Evolutionary conservation across 2,113 vertebrate species (phyloP).

Genomic region (Sarotherodon lohbergeri): DNA sequence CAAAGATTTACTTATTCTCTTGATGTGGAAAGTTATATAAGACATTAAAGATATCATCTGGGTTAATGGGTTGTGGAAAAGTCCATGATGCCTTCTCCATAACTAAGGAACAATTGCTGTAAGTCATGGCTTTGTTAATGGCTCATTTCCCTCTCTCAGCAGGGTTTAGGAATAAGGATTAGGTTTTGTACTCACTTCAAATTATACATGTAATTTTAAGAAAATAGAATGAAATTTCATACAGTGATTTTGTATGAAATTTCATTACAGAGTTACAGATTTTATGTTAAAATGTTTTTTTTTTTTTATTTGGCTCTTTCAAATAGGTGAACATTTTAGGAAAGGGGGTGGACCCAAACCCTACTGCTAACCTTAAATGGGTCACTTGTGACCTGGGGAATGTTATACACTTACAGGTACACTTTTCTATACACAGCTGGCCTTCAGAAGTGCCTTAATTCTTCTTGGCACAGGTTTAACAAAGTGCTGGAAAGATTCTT

Average conservation of each 20-base stretch:
- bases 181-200: neutral
- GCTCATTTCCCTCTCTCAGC: neutral
- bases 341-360: neutral
- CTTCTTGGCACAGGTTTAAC: neutral
- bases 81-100: neutral
- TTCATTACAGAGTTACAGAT: neutral
- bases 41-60: neutral
- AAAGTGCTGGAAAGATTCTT: neutral
- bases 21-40: neutral
- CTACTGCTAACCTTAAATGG: neutral
- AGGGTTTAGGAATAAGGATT: neutral
- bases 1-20: neutral
- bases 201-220: neutral
- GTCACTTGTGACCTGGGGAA: neutral
- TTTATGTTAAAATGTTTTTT: neutral
- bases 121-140: neutral
- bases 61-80: neutral
- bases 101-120: neutral
- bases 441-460: neutral
- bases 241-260: neutral
- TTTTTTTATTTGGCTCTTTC: neutral
- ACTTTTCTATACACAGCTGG: neutral
- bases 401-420: neutral
- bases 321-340: neutral
- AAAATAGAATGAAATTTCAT: neutral